Base-by-base conservation (phyloP, 30 jellyfish, hydroid and myxozoan genomes). In the Chrysaora quinquecirrha region DNA sequence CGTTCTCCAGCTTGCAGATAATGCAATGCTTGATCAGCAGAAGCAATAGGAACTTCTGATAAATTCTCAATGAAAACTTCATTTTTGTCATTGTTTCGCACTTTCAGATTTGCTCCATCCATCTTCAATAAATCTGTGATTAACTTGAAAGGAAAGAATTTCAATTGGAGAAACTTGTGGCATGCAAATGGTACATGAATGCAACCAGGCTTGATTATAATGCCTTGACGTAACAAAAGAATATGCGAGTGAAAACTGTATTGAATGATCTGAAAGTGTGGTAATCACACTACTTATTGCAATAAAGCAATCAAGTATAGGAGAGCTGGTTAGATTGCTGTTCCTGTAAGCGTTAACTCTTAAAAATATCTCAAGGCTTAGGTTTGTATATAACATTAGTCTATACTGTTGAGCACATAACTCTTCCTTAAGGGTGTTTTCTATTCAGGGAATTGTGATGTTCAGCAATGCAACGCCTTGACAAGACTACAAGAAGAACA, bases 11-110 rank as follows among this genome's bases (percentile, higher is more conserved):
- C 43, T 64, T 76, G 84, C 30, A 89, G 32, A 65, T 66, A 58
- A 21, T 34, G 68, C 68, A 89, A 43, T 11, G 92, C 95, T 34
- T 78, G 87, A 35, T 66, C 92, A 6, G 87, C 78, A 14, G 91
- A 65, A 2, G 88, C 76, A n/a, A 89, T 84, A 18, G 91, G 84
- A 11, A 74, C 84, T 25, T 83, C 95, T 1, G 84, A 47, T 12
- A 89, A 91, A 54, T 89, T 58, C 48, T 89, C 97, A 20, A 89
- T 88, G 48, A 74, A 73, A 49, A 89, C 74, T 11, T 82, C 97
- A 61, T 83, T 83, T 20, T 76, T 68, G 25, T 62, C 87, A 62
- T 89, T 83, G 43, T 77, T 89, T 31, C 95, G 73, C 0, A 89
- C 74, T 68, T 89, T 82, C 60, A 89, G n/a, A 58, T 87, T 70